Evolutionary conservation across 2,888 invertebrate species (phyloP), one percentile per base, ranked within the genome.

Genomic region (Cyrtodaria siliqua): DNA sequence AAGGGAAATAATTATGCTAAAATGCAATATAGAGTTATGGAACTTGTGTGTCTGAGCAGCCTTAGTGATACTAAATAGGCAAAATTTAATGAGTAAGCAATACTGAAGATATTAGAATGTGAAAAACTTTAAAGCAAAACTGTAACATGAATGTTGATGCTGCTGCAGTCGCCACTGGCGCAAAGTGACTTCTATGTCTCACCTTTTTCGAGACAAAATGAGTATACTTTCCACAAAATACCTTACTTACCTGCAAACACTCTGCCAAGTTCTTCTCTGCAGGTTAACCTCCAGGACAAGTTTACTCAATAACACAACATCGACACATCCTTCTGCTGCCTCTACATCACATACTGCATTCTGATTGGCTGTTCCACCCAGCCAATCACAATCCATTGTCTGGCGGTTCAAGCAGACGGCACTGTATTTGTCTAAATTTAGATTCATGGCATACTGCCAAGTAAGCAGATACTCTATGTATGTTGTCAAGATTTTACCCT

Each of bases 281-380:
- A 61, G 20, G 20, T 67, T 56, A 2, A 71, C 76, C 1, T 71
- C 71, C 12, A 71, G 52, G 3, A 67, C 59, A 24, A 76, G 56
- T 47, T 71, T 71, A 49, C 67, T 67, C 27, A 76, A 44, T 26
- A 76, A 56, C n/a, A 62, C 70, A 38, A 52, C 50, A 44, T 76
- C 76, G 1, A 76, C 27, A 63, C 76, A 76, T n/a, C 29, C 29
- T 9, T 40, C 52, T 14, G 67, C 76, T 23, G 33, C 44, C 4
- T 14, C 56, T 1, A 62, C 42, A 24, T 71, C 71, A 71, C 76
- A 76, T 18, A 67, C 57, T 23, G 59, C 49, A 20, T 47, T 53
- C n/a, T 66, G 47, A 57, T 67, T 76, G 44, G 67, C 59, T 52
- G 60, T 24, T 40, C 57, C 56, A 23, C 62, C 40, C 2, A 71